Percentiles rank a stretch among this genome's conserved stretches.
Evolutionary conservation across 2,888 invertebrate genomes (phyloP).

Genomic region (Rhagonycha fulva): DNA sequence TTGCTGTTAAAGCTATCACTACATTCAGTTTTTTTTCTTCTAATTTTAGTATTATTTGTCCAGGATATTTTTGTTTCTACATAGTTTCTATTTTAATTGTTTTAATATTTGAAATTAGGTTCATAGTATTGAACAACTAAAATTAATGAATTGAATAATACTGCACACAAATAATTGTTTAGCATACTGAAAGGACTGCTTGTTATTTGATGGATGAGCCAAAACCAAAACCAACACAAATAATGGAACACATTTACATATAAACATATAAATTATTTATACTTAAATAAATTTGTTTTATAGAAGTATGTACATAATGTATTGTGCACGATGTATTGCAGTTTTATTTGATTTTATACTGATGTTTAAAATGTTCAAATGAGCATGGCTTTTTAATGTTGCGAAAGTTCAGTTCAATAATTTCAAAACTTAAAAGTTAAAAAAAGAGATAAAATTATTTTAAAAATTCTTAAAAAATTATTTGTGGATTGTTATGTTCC

Average conservation of each 20-base stretch:
- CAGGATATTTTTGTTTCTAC: no score
- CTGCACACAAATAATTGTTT: background rate
- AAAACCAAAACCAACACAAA: background rate
- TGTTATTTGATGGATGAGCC: background rate
- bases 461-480: no score
- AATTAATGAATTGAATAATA: background rate
- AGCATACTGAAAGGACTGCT: background rate
- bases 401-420: background rate
- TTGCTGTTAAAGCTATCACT: no score
- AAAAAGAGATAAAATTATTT: no score
- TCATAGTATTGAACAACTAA: background rate
- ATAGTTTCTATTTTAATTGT: no score
- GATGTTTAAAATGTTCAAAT: background rate
- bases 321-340: background rate
- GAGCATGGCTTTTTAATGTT: background rate
- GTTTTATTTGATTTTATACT: background rate
- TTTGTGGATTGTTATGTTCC: no score
- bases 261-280: background rate
- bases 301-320: background rate
- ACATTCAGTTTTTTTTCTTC: no score
- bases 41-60: no score
- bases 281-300: background rate
- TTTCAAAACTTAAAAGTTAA: no score
- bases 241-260: background rate
- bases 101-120: background rate